A percentile compares a stretch with the other conserved stretches of the same genome.
Conservation (phyloP, 2,797 vertebrate species). For the Sparidentex hasta region DNA sequence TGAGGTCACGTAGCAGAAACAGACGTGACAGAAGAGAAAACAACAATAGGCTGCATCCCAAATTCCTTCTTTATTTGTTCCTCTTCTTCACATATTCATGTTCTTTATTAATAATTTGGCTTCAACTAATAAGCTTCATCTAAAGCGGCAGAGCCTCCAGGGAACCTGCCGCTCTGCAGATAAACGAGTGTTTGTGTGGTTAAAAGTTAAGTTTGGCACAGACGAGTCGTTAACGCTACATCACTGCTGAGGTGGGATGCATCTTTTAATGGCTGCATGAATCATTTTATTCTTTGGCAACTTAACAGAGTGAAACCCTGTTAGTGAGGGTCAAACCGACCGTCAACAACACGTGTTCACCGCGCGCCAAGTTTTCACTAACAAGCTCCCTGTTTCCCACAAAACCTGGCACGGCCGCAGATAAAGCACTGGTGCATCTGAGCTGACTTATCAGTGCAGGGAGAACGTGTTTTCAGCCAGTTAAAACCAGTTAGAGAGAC, state of each 20-base stretch:
- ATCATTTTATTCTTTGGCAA: slow-evolving; percentile 51
- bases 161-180: neutral
- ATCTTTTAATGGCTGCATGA: slow-evolving; percentile 39
- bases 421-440: slow-evolving; percentile 22
- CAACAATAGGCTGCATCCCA: too few species aligned
- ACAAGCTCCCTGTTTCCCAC: slow-evolving; percentile 55
- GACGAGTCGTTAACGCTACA: neutral
- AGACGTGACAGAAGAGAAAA: too few species aligned
- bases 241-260: neutral
- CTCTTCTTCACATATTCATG: too few species aligned
- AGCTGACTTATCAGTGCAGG: slow-evolving; percentile 6
- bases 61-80: too few species aligned
- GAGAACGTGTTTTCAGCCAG: neutral
- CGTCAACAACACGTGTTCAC: slow-evolving; percentile 19
- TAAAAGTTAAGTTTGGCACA: slow-evolving; percentile 12
- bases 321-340: slow-evolving; percentile 35
- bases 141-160: neutral
- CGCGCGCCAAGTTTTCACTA: slow-evolving; percentile 46
- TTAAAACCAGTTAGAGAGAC: neutral
- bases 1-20: too few species aligned
- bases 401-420: slow-evolving; percentile 17
- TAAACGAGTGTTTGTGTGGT: neutral
- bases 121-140: neutral
- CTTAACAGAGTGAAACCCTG: slow-evolving; percentile 9
- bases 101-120: neutral